These are phyloP conservation scores for Montipora capricornis DNA, from an alignment of 64 coral and sea anemone genomes.

Conservation along the genomic window DNA sequence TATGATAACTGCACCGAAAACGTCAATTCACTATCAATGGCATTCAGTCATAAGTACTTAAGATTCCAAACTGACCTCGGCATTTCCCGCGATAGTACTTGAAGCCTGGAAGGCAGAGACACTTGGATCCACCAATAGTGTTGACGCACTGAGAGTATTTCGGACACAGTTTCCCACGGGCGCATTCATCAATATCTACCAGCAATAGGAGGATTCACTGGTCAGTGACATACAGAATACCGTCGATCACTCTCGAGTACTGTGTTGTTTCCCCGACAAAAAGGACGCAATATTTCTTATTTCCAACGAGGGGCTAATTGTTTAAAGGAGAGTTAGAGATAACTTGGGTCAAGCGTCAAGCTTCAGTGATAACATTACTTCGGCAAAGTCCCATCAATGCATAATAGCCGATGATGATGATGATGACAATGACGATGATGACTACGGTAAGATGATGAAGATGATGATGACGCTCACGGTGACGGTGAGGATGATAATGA, in stretches of 20 bases:
- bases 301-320: too few relatives aligned
- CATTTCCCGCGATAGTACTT: background rate
- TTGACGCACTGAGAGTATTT: background rate
- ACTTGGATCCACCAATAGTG: background rate
- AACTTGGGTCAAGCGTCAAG: too few relatives aligned
- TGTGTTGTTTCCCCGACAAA: too few relatives aligned
- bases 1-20: too few relatives aligned
- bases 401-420: too few relatives aligned
- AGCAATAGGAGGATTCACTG: background rate
- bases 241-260: too few relatives aligned
- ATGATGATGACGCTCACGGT: background rate
- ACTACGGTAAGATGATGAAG: background rate
- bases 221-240: background rate
- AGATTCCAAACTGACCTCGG: background rate
- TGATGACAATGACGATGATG: too few relatives aligned
- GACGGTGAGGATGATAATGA: background rate
- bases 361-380: too few relatives aligned
- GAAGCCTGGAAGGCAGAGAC: slow-evolving; percentile 4
- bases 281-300: too few relatives aligned
- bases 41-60: background rate
- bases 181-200: slow-evolving; percentile 41
- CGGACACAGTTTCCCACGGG: background rate
- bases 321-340: too few relatives aligned
- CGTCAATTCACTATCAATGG: too few relatives aligned
- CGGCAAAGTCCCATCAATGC: too few relatives aligned